Base-by-base conservation (phyloP, 2,113 vertebrate species). In the Gnathonemus echidnorhynchus region DNA sequence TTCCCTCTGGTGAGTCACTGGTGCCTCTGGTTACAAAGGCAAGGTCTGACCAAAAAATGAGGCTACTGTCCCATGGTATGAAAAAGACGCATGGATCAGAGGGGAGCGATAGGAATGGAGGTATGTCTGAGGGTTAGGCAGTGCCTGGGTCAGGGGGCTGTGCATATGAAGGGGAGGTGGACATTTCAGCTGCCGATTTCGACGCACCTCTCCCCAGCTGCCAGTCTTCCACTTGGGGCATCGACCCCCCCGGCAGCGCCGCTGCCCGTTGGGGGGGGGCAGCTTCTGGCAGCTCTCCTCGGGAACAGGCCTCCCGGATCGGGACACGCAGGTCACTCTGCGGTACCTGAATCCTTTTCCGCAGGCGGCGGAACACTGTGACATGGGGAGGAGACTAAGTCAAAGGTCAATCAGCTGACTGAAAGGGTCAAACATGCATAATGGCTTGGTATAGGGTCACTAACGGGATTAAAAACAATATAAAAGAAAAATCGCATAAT, bases 141-240 rank as follows among this genome's bases (percentile, higher is more conserved):
- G 9, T 1, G 10, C 10, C 31, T 7, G 35, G 74, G 5, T 24
- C 5, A 2, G 49, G 50, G 10, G 58, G 66, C n/a, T 17, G 74
- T 27, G 74, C 53, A 11, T 11, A 35, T 1, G 35, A 11, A 42
- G 56, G 56, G 24, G 6, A 1, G 56, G 2, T 2, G 21, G 21
- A 58, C 21, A 1, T 58, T 8, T 58, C 24, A 58, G 56, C 56
- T n/a, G 56, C 56, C 7, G 74, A 17, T 80, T 80, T 7, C 4
- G 15, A 86, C 48, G 80, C 97, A 99, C 98, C 98, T 98, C 96
- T 95, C 95, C 97, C 98, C 98, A 99, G 21, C 95, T 94, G 93
- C 97, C 97, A 19, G 96, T 95, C 95, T 97, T 99, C 98, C 98
- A 99, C 92, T 97, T 97, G 90, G 97, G 97, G 93, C 98, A 99